Percentiles rank a stretch among this genome's conserved stretches.
These are phyloP conservation scores for Trissonchulus sp. DNA, from an alignment of 2,888 invertebrate species.

Conservation along the genomic window DNA sequence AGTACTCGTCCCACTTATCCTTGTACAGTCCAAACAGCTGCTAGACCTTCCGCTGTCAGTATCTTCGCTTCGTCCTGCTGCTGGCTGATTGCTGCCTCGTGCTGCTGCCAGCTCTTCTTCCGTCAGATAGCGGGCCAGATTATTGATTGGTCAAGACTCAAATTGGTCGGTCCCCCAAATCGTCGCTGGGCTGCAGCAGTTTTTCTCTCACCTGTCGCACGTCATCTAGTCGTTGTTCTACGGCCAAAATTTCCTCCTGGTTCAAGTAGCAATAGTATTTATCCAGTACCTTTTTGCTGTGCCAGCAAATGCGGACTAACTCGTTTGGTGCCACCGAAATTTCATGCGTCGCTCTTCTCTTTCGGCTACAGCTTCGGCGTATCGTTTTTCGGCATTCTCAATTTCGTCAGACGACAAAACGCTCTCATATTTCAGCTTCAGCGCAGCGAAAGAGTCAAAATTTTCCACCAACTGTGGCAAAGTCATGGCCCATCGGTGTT, in stretches of 20 bases:
- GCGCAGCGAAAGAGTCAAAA: no score
- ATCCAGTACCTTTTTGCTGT: not conserved
- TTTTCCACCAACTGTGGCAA: no score
- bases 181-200: no score
- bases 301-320: not conserved
- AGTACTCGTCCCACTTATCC: conserved; percentile 25
- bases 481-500: no score
- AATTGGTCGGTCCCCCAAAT: no score
- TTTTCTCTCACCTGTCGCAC: not conserved
- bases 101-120: conserved; percentile 14
- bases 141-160: no score
- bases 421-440: no score
- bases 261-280: not conserved
- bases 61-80: conserved; percentile 22
- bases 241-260: conserved; percentile 11
- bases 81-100: not conserved
- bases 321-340: not conserved
- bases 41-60: conserved; percentile 9
- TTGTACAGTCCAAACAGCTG: conserved; percentile 3
- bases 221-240: conserved; percentile 13
- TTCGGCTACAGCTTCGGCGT: no score
- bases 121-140: no score
- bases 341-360: not conserved
- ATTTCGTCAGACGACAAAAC: no score
- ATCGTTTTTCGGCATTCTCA: no score